A percentile compares a stretch with the other conserved stretches of the same genome.
Evolutionary conservation across 2,797 vertebrate species (phyloP).

Genomic region (Enteromius fasciolatus): DNA sequence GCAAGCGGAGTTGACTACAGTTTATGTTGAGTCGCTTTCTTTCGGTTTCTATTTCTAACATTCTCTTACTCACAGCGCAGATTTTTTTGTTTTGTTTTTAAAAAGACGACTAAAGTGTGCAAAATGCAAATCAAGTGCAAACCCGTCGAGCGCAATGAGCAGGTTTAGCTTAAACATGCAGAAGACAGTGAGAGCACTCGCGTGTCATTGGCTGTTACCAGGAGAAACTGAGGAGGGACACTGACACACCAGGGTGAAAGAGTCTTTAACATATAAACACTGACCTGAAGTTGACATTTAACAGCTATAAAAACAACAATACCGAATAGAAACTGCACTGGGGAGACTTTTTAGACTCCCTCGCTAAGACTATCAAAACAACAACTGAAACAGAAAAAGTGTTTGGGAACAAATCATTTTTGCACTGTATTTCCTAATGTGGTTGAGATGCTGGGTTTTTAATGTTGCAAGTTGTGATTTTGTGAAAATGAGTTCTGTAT

Average conservation of each 20-base stretch:
- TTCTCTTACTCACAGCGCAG: no score
- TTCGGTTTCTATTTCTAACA: constrained; percentile 4
- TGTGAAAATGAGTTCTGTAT: no score
- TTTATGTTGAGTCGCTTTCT: background rate
- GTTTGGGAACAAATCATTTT: background rate
- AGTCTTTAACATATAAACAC: background rate
- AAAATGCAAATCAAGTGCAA: background rate
- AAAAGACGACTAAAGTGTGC: fast-evolving
- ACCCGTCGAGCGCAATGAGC: background rate
- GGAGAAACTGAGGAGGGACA: background rate
- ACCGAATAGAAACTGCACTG: background rate
- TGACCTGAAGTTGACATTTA: constrained; percentile 42
- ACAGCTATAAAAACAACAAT: constrained; percentile 35
- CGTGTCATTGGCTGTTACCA: constrained; percentile 13
- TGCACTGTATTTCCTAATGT: background rate
- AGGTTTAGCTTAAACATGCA: background rate
- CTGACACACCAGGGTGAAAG: background rate
- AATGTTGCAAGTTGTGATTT: background rate
- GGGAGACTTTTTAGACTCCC: background rate
- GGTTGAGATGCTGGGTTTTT: background rate
- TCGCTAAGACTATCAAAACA: background rate
- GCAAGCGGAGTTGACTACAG: background rate
- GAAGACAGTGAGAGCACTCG: background rate
- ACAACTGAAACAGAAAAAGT: background rate
- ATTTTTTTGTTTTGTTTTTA: background rate